These are phyloP conservation scores for Daktulosphaira vitifoliae DNA, from an alignment of 1,140 invertebrate genomes.

Conservation along the genomic window DNA sequence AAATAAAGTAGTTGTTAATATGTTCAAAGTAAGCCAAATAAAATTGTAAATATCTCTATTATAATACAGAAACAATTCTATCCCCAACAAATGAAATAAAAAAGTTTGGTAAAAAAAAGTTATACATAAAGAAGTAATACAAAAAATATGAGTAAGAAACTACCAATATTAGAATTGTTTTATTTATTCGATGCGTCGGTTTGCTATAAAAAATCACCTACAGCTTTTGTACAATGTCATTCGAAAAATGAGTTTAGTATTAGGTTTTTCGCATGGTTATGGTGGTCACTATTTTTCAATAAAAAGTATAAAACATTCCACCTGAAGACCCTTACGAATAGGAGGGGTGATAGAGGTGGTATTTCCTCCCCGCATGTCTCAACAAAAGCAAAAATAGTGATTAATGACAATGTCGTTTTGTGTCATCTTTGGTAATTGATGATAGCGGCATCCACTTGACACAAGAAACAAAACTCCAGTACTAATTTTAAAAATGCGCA, in stretches of 20 bases:
- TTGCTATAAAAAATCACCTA: not conserved
- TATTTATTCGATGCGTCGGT: conserved; percentile 4
- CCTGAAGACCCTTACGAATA: too few relatives aligned
- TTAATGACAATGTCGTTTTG: conserved; percentile 27
- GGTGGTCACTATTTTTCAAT: conserved; percentile 14
- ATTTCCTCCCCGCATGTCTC: not conserved
- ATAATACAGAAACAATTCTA: too few relatives aligned
- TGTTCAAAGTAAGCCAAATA: too few relatives aligned
- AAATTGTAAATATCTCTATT: too few relatives aligned
- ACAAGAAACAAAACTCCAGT: conserved; percentile 30
- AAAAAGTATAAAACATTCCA: conserved; percentile 5
- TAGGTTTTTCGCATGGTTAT: not conserved
- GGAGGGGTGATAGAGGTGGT: too few relatives aligned
- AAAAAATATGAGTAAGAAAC: too few relatives aligned
- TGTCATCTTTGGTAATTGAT: conserved; percentile 33
- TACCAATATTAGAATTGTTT: not conserved
- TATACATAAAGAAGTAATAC: too few relatives aligned
- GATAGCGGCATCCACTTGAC: conserved; percentile 25
- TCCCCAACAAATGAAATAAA: too few relatives aligned
- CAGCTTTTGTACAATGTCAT: conserved; percentile 9
- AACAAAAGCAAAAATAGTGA: conserved; percentile 15
- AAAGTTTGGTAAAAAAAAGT: too few relatives aligned
- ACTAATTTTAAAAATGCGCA: conserved; percentile 26
- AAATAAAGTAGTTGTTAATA: too few relatives aligned
- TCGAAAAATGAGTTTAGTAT: conserved; percentile 20